Base-by-base conservation (phyloP, 2,797 vertebrate genomes). In the Parambassis ranga region DNA sequence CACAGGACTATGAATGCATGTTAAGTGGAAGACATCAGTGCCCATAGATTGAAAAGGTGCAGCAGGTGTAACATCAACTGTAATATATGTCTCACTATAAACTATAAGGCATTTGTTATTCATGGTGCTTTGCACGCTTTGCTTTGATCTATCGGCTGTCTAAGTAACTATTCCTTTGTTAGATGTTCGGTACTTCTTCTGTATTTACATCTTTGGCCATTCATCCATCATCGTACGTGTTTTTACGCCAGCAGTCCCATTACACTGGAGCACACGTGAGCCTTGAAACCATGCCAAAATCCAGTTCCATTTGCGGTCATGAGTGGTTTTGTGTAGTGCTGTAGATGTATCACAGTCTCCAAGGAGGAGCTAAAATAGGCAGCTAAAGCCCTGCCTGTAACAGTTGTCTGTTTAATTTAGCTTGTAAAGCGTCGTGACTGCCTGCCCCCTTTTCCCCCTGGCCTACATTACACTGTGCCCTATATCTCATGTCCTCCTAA, bases 331-430 rank as follows among this genome's bases (percentile, higher is more conserved):
- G 71, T 87, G 58, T 67, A 63, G 56, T 70, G 41, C 65, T 57
- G 28, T 39, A 48, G 63, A 74, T 6, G 32, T 65, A 66, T 81
- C 51, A 0, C 66, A 22, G 79, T 78, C 81, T 82, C 80, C 39
- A 30, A 66, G 70, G 87, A 86, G 66, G 71, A 82, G 73, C 81
- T 87, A 86, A 85, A 87, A 86, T 69, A 87, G 71, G 74, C 75
- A 30, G 52, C 72, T 27, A 41, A 67, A 84, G 78, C 53, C 70
- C 19, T 60, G 77, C 75, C 65, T 66, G 51, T 76, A 85, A 87
- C 90, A 92, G 90, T 89, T 90, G 90, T 85, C 72, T 77, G 86
- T 87, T 88, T 85, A 86, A 90, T 89, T 88, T 90, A 90, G 90
- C 85, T 75, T n/a, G 65, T 87, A 85, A 87, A 81, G 73, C 77